Percentiles rank a stretch among this genome's conserved stretches.
Conservation (phyloP, 2,797 vertebrate species). For the Lepidocolaptes lacrymiger region DNA sequence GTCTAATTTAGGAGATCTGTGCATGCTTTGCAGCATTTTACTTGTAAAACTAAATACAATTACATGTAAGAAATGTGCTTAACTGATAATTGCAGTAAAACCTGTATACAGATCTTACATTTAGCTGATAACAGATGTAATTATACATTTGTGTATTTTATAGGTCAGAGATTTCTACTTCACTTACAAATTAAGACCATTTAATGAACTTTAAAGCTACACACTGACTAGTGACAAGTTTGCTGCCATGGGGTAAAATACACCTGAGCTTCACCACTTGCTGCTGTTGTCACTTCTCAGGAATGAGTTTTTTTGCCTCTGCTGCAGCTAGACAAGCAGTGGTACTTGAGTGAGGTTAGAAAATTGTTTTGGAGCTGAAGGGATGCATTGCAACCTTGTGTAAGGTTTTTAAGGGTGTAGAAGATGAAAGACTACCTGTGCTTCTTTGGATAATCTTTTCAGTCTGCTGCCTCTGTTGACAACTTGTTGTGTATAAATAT, state of each 20-base stretch:
- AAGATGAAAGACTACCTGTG: background rate
- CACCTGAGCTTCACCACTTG: background rate
- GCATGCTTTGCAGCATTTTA: background rate
- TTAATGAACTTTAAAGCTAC: conserved; percentile 5
- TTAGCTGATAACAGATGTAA: background rate
- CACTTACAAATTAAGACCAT: background rate
- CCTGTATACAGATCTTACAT: background rate
- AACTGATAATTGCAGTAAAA: background rate
- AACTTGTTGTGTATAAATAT: background rate
- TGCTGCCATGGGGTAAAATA: background rate
- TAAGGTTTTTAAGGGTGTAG: background rate
- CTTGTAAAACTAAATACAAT: background rate
- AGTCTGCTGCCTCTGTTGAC: background rate
- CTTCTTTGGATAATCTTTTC: background rate
- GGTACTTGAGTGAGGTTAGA: background rate
- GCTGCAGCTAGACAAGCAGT: background rate
- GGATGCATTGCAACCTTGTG: background rate
- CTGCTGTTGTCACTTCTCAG: background rate
- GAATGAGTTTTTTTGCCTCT: background rate
- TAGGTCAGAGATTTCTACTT: background rate
- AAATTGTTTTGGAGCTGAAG: background rate
- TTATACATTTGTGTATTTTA: conserved; percentile 26
- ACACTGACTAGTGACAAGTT: background rate
- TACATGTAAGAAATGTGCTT: background rate
- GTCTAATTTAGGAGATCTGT: background rate